A percentile compares a stretch with the other conserved stretches of the same genome.
phyloP scores from a whole-genome alignment of 2,888 invertebrate species.

The Neoitamus cyanurus region DNA sequence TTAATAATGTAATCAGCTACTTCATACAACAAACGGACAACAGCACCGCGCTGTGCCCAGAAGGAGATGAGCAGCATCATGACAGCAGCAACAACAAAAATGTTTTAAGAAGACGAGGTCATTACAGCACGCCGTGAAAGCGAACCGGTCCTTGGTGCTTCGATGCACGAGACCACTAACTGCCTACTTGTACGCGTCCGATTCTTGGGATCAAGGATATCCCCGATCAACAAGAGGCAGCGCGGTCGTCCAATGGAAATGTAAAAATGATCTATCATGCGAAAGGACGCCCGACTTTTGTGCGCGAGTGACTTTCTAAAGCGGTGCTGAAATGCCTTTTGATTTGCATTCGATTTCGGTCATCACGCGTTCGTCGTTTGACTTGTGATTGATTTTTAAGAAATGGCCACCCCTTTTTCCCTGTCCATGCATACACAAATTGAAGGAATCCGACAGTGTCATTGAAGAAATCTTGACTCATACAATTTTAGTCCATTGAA shows the following conservation, averaged over 20 bases:
- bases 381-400: neutral
- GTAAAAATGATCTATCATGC: neutral
- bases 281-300: neutral
- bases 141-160: slow-evolving; percentile 21
- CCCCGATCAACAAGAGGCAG: neutral
- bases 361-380: neutral
- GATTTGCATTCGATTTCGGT: neutral
- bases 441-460: no score
- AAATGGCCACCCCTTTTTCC: neutral
- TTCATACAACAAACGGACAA: slow-evolving; percentile 54
- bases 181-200: slow-evolving; percentile 15
- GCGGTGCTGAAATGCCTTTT: neutral
- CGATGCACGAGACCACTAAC: neutral
- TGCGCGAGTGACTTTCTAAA: neutral
- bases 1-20: slow-evolving; percentile 63
- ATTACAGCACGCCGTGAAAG: slow-evolving; percentile 9
- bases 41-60: slow-evolving; percentile 40
- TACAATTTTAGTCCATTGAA: no score
- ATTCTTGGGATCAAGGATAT: slow-evolving; percentile 31
- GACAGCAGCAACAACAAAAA: slow-evolving; percentile 30
- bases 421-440: no score
- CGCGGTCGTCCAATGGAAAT: neutral
- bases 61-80: slow-evolving; percentile 36
- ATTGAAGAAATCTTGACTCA: no score
- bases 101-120: slow-evolving; percentile 38